phyloP scores from a whole-genome alignment of 2,113 vertebrate genomes.

The Orthonyx spaldingii region DNA sequence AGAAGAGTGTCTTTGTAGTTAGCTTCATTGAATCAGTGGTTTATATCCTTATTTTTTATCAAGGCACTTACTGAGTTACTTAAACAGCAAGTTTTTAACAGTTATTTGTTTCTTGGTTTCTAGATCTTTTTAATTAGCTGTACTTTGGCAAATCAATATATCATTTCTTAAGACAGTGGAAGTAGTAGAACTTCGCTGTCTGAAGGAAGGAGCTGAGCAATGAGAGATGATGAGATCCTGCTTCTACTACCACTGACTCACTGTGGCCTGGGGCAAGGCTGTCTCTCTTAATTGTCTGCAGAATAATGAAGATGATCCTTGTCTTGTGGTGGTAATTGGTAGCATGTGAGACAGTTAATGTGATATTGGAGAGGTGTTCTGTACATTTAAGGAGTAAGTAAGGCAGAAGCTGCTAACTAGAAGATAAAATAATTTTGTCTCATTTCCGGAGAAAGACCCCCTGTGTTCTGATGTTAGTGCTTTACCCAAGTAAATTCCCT shows the following conservation, averaged over 20 bases:
- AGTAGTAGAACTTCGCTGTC: neutral
- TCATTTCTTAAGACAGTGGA: neutral
- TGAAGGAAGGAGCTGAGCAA: neutral
- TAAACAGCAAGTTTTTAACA: neutral
- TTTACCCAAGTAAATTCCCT: neutral
- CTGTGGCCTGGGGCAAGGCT: constrained; percentile 15
- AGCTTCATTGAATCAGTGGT: neutral
- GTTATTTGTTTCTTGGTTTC: neutral
- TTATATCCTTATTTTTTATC: neutral
- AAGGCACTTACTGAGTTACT: neutral
- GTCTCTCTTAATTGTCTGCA: constrained; percentile 14
- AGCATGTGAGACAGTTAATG: constrained; percentile 21
- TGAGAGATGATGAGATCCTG: neutral
- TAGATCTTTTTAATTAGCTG: neutral
- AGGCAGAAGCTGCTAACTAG: neutral
- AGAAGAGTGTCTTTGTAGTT: neutral
- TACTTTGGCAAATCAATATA: neutral
- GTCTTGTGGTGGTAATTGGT: constrained; percentile 1
- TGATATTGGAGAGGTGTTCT: neutral
- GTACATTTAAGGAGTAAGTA: neutral
- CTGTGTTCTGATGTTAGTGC: neutral
- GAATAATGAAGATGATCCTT: constrained; percentile 1
- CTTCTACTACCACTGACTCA: neutral
- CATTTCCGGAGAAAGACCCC: neutral
- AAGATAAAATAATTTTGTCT: neutral